Conservation (phyloP, 2,797 vertebrate genomes). For the Eremophila alpestris region DNA sequence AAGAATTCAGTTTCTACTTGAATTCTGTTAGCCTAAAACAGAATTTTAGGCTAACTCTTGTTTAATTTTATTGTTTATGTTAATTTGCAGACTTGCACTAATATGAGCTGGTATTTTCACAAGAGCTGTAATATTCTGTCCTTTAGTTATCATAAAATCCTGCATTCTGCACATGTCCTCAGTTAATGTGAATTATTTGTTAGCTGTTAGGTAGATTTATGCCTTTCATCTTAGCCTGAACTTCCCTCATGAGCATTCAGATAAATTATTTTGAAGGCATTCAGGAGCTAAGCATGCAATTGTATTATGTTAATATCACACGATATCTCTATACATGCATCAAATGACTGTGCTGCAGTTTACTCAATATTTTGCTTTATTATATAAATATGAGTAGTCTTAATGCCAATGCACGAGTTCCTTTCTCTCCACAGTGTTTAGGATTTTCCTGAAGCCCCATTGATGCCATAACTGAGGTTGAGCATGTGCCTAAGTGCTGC, state of each 20-base stretch:
- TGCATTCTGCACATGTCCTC: slow-evolving; percentile 10
- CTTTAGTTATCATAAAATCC: slow-evolving; percentile 10
- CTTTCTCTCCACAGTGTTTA: background rate
- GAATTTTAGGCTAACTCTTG: background rate
- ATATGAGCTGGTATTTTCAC: background rate
- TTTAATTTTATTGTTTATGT: background rate
- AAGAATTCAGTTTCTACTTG: background rate
- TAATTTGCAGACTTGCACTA: background rate
- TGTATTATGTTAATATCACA: slow-evolving; percentile 39
- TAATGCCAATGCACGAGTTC: background rate
- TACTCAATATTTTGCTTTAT: slow-evolving; percentile 41
- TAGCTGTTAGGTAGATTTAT: slow-evolving; percentile 50
- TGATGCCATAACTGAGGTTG: slow-evolving; percentile 42
- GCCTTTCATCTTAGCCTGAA: slow-evolving; percentile 50
- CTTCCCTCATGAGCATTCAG: slow-evolving; percentile 36
- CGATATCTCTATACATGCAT: background rate
- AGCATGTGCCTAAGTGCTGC: slow-evolving; percentile 26
- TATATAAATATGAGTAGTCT: slow-evolving; percentile 22
- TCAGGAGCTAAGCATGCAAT: slow-evolving; percentile 11
- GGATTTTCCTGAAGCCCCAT: background rate
- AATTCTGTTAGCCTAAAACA: background rate
- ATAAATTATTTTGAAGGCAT: slow-evolving; percentile 51
- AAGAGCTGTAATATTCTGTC: background rate
- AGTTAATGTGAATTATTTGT: slow-evolving; percentile 38
- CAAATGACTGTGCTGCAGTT: background rate